phyloP scores from a whole-genome alignment of 2,113 vertebrate genomes.

The Suricata suricatta region DNA sequence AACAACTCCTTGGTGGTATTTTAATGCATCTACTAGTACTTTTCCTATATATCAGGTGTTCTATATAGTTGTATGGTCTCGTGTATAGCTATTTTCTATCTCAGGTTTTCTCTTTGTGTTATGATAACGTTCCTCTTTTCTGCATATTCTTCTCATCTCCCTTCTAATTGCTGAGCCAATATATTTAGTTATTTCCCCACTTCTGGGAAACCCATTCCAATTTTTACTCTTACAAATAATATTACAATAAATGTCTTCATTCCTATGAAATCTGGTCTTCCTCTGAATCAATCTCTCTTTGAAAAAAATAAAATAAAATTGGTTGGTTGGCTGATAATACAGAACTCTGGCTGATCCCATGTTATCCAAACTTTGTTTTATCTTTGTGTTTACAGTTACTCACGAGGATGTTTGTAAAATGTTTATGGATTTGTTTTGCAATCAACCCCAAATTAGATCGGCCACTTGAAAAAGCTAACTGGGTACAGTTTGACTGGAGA shows the following conservation, averaged over 20 bases:
- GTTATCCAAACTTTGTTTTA: neutral
- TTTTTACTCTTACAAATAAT: slow-evolving; percentile 29
- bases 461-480: neutral
- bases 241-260: neutral
- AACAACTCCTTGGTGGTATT: neutral
- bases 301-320: neutral
- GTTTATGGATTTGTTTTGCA: neutral
- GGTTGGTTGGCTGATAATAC: neutral
- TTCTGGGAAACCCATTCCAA: neutral
- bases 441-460: neutral
- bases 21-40: neutral
- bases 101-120: neutral
- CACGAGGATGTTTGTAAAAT: neutral
- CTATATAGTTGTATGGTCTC: neutral
- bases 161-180: neutral
- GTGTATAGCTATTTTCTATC: neutral
- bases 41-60: neutral
- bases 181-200: neutral
- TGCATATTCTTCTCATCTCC: neutral
- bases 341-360: neutral
- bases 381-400: neutral
- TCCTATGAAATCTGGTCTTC: slow-evolving; percentile 26
- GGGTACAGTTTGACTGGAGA: neutral
- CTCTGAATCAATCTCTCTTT: neutral
- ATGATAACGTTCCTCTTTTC: neutral